Evolutionary conservation across 2,113 vertebrate genomes (phyloP).

Genomic region (Psettodes erumei): DNA sequence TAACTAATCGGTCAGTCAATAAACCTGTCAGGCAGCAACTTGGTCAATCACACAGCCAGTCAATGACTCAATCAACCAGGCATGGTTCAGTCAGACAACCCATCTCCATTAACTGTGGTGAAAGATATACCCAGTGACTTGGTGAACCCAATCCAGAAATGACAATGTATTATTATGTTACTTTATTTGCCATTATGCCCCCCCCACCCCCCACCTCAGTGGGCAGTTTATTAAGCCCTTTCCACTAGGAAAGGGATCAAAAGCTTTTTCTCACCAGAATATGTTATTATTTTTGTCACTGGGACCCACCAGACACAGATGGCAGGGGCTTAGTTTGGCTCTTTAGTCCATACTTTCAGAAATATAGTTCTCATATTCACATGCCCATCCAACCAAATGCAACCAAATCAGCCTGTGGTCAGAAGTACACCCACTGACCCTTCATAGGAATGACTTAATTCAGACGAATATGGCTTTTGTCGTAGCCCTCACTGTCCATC

Average conservation of each 20-base stretch:
- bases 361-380: conserved; percentile 60
- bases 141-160: conserved; percentile 37
- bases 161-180: conserved; percentile 37
- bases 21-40: conserved; percentile 25
- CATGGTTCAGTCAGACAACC: conserved; percentile 12
- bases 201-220: conserved; percentile 17
- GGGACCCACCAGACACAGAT: conserved; percentile 45
- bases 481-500: conserved; percentile 17
- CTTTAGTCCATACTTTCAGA: conserved; percentile 54
- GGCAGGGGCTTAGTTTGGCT: conserved; percentile 52
- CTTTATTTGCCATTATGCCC: conserved; percentile 46
- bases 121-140: conserved; percentile 52
- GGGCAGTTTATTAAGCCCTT: conserved; percentile 51
- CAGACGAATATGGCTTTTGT: conserved; percentile 28
- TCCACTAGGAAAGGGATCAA: conserved; percentile 47
- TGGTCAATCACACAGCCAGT: conserved; percentile 16
- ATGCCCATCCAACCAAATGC: conserved; percentile 39
- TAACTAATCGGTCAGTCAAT: conserved; percentile 20
- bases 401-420: conserved; percentile 60
- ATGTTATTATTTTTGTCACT: conserved; percentile 65
- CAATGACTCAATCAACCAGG: conserved; percentile 30
- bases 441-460: conserved; percentile 42
- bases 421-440: conserved; percentile 60
- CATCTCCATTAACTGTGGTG: conserved; percentile 36
- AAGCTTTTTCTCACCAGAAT: conserved; percentile 57